Conservation (phyloP, 2,113 vertebrate genomes). For the Fukomys damarensis region DNA sequence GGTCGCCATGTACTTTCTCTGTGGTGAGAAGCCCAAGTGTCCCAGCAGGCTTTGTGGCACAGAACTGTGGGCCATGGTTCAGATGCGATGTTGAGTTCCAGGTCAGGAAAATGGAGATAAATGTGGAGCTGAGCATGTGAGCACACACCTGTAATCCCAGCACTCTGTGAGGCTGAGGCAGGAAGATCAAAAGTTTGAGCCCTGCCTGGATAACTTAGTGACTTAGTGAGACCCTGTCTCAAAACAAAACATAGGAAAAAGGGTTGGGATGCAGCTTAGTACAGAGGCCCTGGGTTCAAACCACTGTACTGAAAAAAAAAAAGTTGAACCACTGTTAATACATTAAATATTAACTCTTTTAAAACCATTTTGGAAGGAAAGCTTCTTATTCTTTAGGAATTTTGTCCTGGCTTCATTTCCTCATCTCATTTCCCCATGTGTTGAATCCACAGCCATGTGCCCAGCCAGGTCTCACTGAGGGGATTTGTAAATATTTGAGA, state of each 20-base stretch:
- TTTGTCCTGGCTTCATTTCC: background rate
- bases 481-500: background rate
- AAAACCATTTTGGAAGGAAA: background rate
- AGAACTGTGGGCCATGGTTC: rapidly evolving
- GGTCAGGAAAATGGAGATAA: background rate
- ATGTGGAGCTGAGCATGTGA: background rate
- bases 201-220: too few species aligned
- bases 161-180: background rate
- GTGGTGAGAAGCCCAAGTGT: background rate
- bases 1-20: background rate
- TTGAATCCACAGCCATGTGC: background rate
- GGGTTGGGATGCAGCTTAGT: too few species aligned
- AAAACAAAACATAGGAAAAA: background rate
- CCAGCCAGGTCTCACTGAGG: background rate
- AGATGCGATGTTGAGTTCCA: too few species aligned
- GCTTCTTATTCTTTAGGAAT: background rate
- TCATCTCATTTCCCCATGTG: background rate
- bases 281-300: background rate
- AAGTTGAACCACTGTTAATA: background rate
- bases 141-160: background rate
- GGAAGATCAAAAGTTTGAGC: background rate
- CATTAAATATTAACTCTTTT: rapidly evolving
- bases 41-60: rapidly evolving
- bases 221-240: background rate
- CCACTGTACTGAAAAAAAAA: background rate